These are phyloP conservation scores for Hyalella azteca DNA, from an alignment of 2,888 invertebrate species.

Conservation along the genomic window DNA sequence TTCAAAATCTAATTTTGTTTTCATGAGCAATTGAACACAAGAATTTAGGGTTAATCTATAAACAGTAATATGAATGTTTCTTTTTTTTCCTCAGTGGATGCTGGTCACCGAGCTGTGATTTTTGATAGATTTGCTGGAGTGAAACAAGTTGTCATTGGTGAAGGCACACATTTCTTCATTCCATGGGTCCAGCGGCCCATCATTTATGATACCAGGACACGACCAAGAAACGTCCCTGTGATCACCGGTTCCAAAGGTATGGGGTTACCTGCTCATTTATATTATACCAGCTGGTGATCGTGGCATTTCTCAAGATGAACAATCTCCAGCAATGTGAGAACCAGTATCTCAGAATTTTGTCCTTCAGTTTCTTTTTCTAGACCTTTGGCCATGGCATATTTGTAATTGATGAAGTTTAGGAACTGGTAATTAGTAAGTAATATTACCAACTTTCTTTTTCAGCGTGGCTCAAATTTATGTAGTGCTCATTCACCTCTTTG, in stretches of 20 bases:
- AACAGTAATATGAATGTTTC: neutral
- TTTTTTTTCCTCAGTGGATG: conserved; percentile 53
- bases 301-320: too few species aligned
- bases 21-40: neutral
- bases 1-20: neutral
- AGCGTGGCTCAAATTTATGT: too few species aligned
- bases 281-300: neutral
- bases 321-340: too few species aligned
- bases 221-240: conserved; percentile 95
- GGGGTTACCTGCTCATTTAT: neutral
- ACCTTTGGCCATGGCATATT: too few species aligned
- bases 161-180: conserved; percentile 98
- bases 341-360: too few species aligned
- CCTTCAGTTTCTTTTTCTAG: too few species aligned
- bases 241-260: conserved; percentile 96
- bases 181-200: conserved; percentile 99
- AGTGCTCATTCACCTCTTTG: too few species aligned
- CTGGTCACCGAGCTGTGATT: conserved; percentile 78
- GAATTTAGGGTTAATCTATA: conserved; percentile 68
- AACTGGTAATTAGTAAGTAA: too few species aligned
- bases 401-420: too few species aligned
- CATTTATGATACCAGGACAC: conserved; percentile 94
- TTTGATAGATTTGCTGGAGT: conserved; percentile 98
- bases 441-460: too few species aligned
- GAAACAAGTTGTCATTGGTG: conserved; percentile 88